phyloP scores from a whole-genome alignment of 2,888 invertebrate genomes.

The Urechis unicinctus region DNA sequence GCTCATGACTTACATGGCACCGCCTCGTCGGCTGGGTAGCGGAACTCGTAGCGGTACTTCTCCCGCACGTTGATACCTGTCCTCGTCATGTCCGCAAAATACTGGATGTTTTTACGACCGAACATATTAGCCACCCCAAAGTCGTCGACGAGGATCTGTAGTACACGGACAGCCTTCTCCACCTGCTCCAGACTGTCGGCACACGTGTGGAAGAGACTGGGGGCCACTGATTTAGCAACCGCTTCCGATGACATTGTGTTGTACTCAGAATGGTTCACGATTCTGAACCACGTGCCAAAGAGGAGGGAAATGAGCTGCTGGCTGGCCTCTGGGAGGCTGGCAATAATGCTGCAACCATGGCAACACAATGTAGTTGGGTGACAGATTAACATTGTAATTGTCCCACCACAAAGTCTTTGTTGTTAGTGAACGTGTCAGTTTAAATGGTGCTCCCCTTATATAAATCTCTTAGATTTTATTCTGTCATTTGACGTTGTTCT shows the following conservation, averaged over 20 bases:
- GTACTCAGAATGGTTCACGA: conserved; percentile 44
- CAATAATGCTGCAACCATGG: conserved; percentile 17
- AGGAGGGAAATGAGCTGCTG: conserved; percentile 88
- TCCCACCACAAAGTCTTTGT: too few species aligned
- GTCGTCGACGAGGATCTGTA: conserved; percentile 95
- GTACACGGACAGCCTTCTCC: conserved; percentile 57
- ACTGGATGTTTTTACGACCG: conserved; percentile 57
- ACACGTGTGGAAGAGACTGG: conserved; percentile 49
- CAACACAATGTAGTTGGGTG: background rate
- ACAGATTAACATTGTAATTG: too few species aligned
- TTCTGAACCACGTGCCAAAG: conserved; percentile 76
- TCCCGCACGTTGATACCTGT: conserved; percentile 46
- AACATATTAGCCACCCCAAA: conserved; percentile 93
- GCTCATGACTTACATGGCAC: background rate
- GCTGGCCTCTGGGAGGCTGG: conserved; percentile 16
- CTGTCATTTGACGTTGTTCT: too few species aligned
- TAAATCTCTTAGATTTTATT: too few species aligned
- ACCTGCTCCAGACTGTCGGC: conserved; percentile 36
- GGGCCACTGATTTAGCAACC: conserved; percentile 46
- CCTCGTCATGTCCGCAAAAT: conserved; percentile 43
- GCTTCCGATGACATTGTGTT: conserved; percentile 50
- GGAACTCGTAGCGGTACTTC: conserved; percentile 39
- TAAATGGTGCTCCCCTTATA: too few species aligned
- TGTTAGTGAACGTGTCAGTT: too few species aligned
- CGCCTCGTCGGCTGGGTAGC: background rate